Evolutionary conservation across 2,113 vertebrate species (phyloP).

Genomic region (Nesogale talazaci): DNA sequence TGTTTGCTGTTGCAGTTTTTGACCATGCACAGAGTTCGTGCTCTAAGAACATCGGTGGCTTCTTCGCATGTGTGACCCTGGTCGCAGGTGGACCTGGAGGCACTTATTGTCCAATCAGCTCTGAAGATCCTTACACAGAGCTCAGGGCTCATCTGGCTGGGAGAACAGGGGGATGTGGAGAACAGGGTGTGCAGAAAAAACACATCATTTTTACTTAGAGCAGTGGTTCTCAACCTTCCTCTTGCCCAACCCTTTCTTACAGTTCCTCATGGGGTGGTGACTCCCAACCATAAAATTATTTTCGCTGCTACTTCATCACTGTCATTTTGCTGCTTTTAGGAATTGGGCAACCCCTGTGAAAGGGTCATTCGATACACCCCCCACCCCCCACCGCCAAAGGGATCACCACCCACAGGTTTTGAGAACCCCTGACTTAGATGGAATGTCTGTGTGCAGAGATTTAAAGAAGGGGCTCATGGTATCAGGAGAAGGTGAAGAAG

Average conservation of each 20-base stretch:
- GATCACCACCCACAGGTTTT: no score
- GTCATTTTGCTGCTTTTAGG: no score
- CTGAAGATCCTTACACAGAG: no score
- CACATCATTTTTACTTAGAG: not conserved
- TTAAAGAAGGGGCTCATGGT: not conserved
- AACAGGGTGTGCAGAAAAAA: not conserved
- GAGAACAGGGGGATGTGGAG: not conserved
- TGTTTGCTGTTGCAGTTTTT: not conserved
- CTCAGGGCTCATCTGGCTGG: no score
- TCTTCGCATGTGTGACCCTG: not conserved
- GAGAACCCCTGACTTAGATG: not conserved
- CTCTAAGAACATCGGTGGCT: not conserved
- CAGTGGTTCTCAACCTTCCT: no score
- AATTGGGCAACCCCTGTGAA: no score
- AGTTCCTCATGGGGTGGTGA: no score
- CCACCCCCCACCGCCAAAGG: no score
- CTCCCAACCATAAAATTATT: no score
- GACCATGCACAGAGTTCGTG: not conserved
- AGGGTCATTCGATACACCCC: no score
- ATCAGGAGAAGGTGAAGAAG: not conserved
- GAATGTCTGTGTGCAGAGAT: not conserved
- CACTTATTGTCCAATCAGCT: not conserved
- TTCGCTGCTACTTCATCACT: no score
- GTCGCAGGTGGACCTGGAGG: not conserved
- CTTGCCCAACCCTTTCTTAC: no score